Evolutionary conservation across 2,888 invertebrate species (phyloP).

Genomic region (Eupithecia subumbrata): DNA sequence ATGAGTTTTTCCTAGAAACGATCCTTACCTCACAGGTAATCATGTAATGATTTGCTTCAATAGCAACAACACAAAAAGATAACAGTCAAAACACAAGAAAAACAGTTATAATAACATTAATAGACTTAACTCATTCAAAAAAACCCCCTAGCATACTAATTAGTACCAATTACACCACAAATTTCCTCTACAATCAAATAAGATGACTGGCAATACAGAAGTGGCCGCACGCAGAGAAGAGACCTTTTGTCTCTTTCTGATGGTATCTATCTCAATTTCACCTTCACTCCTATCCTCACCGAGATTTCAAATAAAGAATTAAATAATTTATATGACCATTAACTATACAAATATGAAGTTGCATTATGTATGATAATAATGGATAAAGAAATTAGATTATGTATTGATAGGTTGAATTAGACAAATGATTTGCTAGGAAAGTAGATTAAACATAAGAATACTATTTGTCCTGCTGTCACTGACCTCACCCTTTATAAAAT

Average conservation of each 20-base stretch:
- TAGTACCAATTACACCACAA: slow-evolving; percentile 78
- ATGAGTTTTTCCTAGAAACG: background rate
- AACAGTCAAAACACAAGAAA: background rate
- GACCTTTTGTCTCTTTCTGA: slow-evolving; percentile 58
- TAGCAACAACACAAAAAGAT: background rate
- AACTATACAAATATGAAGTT: background rate
- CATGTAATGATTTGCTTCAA: slow-evolving; percentile 1
- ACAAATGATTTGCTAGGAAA: background rate
- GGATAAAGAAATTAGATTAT: background rate
- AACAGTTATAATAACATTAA: slow-evolving; percentile 8
- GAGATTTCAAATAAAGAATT: background rate
- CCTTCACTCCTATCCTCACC: slow-evolving; percentile 39
- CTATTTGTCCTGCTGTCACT: no score
- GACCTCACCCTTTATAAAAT: no score
- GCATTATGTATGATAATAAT: background rate
- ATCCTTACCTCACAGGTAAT: background rate
- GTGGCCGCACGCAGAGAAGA: slow-evolving; percentile 77
- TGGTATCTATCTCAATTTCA: slow-evolving; percentile 51
- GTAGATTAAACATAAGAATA: no score
- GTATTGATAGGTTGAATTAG: background rate
- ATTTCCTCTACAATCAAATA: slow-evolving; percentile 79
- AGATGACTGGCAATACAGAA: slow-evolving; percentile 78
- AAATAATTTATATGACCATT: background rate
- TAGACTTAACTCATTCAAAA: slow-evolving; percentile 50
- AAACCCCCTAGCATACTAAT: slow-evolving; percentile 77